Conservation (phyloP, 2,888 invertebrate genomes). For the Masnerella sp. region DNA sequence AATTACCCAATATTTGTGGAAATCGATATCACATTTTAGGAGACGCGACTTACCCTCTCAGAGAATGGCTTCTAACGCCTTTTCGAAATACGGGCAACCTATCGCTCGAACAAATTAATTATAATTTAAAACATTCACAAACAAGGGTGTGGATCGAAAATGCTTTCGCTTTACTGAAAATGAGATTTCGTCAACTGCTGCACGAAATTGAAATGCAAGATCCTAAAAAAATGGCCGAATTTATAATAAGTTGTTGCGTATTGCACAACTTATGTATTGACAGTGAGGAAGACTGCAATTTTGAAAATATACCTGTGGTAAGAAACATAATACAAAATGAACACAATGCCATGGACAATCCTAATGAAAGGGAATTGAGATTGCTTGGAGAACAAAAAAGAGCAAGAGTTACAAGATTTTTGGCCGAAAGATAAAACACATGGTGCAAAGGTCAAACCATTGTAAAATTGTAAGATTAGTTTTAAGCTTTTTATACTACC, state of each 20-base stretch:
- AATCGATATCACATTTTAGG: conserved; percentile 2
- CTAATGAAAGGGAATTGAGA: no score
- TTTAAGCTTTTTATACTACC: no score
- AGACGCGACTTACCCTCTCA: background rate
- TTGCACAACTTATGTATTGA: conserved; percentile 13
- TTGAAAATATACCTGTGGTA: no score
- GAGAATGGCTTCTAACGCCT: background rate
- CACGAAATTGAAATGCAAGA: background rate
- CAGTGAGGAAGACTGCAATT: background rate
- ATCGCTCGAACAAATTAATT: background rate
- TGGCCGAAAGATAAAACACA: no score
- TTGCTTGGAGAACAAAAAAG: no score
- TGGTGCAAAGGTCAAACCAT: no score
- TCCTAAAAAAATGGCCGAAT: background rate
- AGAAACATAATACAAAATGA: no score
- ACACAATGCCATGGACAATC: no score
- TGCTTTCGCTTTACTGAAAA: background rate
- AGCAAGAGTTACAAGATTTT: no score
- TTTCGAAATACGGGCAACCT: background rate
- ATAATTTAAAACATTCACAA: background rate
- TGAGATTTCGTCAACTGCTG: background rate
- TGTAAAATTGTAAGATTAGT: no score
- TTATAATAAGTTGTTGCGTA: conserved; percentile 3
- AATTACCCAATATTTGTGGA: background rate
- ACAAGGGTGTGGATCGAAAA: background rate